Base-by-base conservation (phyloP, 2,888 invertebrate species). In the Melinaea menophilus region DNA sequence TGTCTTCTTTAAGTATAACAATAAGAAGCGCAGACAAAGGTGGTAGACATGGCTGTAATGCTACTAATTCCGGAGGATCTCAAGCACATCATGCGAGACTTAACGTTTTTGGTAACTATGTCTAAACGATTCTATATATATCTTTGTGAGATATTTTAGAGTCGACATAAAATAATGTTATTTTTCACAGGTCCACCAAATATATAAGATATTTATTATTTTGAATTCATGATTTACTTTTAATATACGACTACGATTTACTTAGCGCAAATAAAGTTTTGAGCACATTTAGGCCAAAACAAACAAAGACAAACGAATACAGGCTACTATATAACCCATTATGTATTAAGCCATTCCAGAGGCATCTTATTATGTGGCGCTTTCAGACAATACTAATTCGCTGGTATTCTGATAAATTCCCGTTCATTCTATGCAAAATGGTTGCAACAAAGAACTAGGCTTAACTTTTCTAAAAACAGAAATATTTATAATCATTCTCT, bases 1-100 rank as follows among this genome's bases (percentile, higher is more conserved):
- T 96, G 77, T 95, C 95, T 75, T 95, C 95, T 80, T 91, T 96
- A 73, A 96, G 95, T 91, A 94, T 96, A 72, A 94, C 95, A 55
- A 93, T 94, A 68, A 93, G 95, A 62, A 93, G 94, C 56, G 93
- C 95, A n/a, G 95, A 96, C 73, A 97, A 97, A 83, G 97, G 97
- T 31, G 97, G 96, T 1, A 92, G 95, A 71, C 97, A 97, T 82
- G 95, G 95, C 48, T 97, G 97, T 81, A 92, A 94, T 63, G 96
- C 95, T 0, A 92, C 94, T 59, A 96, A 95, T 80, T 93, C 94
- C 33, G 92, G 94, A 74, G 95, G 95, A 64, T 93, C 92, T 46
- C 93, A 94, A 61, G 92, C 93, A 58, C 95, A 96, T 86, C 93
- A 95, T 75, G 94, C 95, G 51, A 90, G 95, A 75, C 91, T 96